phyloP scores from a whole-genome alignment of 2,797 vertebrate genomes.

The Loris lydekkerianus region DNA sequence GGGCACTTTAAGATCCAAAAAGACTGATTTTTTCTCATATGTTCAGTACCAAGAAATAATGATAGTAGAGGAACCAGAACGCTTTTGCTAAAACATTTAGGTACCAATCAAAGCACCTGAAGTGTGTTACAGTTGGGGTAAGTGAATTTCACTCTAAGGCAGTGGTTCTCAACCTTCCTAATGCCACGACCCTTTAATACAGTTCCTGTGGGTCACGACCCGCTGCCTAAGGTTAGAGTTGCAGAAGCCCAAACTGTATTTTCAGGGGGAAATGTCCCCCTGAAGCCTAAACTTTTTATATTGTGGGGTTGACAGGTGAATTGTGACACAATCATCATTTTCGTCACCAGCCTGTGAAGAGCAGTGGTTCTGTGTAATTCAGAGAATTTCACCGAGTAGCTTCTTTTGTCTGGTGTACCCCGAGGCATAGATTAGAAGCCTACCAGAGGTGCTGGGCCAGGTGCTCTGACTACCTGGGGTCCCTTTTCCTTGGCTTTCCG shows the following conservation, averaged over 20 bases:
- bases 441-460: background rate
- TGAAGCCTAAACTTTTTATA: background rate
- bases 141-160: background rate
- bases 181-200: no score
- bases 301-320: background rate
- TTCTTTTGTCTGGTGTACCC: background rate
- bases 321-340: background rate
- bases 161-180: no score
- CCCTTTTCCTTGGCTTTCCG: background rate
- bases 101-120: background rate
- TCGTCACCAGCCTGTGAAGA: background rate
- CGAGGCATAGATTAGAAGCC: background rate
- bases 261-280: background rate
- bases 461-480: background rate
- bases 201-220: no score
- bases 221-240: background rate
- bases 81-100: background rate
- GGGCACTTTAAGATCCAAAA: background rate
- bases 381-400: background rate
- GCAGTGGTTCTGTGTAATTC: background rate
- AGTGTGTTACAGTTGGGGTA: background rate
- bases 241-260: no score
- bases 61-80: background rate
- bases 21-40: background rate
- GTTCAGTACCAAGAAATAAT: conserved; percentile 16